Evolutionary conservation across 2,113 vertebrate species (phyloP).

Genomic region (Cairina moschata): DNA sequence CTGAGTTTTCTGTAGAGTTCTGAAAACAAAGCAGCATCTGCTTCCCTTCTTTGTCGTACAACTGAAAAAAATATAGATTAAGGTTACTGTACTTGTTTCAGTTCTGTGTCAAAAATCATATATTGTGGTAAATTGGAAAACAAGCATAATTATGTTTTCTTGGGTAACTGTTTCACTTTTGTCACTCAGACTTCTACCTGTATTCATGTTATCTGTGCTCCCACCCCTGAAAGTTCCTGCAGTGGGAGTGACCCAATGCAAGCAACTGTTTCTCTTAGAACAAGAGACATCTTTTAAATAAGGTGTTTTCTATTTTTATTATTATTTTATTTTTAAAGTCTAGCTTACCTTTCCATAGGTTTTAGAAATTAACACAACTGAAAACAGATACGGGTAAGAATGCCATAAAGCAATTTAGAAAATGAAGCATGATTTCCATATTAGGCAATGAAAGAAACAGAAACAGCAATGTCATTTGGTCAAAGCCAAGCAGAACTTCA

Average conservation of each 20-base stretch:
- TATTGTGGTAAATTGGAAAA: neutral
- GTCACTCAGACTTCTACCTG: neutral
- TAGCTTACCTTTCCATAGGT: neutral
- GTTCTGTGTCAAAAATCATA: neutral
- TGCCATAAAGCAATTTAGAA: neutral
- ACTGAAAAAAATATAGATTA: slow-evolving; percentile 74
- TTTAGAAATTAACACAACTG: neutral
- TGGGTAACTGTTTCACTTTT: neutral
- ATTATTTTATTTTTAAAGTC: neutral
- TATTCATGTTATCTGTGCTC: neutral
- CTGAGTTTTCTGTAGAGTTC: slow-evolving; percentile 95
- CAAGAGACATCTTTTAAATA: neutral
- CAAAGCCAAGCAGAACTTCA: neutral
- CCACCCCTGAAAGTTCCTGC: neutral
- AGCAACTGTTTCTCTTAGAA: neutral
- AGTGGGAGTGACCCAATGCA: neutral
- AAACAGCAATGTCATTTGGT: neutral
- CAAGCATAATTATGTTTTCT: neutral
- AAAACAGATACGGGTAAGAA: neutral
- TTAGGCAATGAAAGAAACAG: neutral
- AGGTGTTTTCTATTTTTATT: no score
- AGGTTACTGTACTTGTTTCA: no score
- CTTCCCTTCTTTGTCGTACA: slow-evolving; percentile 90
- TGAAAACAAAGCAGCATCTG: slow-evolving; percentile 92
- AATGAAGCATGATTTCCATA: neutral